These are phyloP conservation scores for Tapera naevia DNA, from an alignment of 2,797 vertebrate genomes.

Conservation along the genomic window DNA sequence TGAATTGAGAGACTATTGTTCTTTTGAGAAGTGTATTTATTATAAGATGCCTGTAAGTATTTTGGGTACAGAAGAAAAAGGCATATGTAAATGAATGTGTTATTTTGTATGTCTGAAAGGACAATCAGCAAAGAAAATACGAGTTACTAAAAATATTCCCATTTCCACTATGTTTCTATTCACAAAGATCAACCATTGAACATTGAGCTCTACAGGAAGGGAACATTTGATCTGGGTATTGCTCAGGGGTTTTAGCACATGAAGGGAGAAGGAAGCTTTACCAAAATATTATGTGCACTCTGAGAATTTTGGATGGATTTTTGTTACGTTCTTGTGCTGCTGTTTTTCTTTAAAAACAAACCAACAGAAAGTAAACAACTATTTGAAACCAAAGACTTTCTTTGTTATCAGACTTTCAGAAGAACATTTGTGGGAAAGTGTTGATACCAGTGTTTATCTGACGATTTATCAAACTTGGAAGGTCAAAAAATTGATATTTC, in stretches of 20 bases:
- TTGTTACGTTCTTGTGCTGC: not conserved
- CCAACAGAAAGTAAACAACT: not conserved
- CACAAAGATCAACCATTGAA: not conserved
- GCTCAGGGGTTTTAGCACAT: not conserved
- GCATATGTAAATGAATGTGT: not conserved
- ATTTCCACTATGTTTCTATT: not conserved
- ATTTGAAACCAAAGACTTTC: not conserved
- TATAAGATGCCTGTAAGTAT: not conserved
- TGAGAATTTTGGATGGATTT: not conserved
- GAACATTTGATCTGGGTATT: not conserved
- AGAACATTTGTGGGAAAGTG: not conserved
- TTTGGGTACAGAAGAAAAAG: not conserved
- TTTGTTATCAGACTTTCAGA: not conserved
- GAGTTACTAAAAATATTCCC: not conserved
- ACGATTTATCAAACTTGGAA: not conserved
- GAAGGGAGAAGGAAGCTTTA: not conserved
- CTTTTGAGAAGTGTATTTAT: not conserved
- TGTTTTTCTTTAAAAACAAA: not conserved
- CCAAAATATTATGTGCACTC: not conserved
- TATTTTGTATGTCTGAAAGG: not conserved
- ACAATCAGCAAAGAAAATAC: not conserved
- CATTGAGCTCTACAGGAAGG: not conserved
- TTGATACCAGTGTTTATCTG: not conserved
- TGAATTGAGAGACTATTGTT: not conserved
- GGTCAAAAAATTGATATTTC: not conserved